Conservation (phyloP, 2,797 vertebrate genomes). For the Acropternis orthonyx region DNA sequence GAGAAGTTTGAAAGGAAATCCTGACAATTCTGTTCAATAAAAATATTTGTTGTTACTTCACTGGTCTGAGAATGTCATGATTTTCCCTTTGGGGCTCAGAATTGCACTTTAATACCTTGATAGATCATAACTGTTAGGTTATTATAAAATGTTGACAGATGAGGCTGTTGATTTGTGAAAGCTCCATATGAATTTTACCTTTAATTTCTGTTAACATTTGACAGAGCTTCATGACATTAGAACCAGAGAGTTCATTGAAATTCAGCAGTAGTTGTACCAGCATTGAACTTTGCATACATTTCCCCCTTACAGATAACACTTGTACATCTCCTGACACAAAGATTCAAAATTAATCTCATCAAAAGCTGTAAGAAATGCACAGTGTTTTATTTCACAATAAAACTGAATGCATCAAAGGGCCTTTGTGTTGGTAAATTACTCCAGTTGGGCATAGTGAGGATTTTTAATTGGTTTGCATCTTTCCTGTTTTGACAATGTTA, state of each 20-base stretch:
- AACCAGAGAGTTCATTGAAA: conserved; percentile 74
- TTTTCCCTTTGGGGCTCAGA: conserved; percentile 63
- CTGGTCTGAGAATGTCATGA: conserved; percentile 57
- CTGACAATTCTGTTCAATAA: conserved; percentile 66
- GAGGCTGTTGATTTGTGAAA: conserved; percentile 71
- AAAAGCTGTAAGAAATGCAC: conserved; percentile 54
- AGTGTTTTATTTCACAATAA: conserved; percentile 69
- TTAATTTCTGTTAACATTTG: conserved; percentile 77
- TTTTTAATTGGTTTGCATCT: conserved; percentile 70
- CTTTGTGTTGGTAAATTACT: conserved; percentile 54
- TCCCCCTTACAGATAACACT: conserved; percentile 71
- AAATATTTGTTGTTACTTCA: conserved; percentile 71
- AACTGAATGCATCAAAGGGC: conserved; percentile 41
- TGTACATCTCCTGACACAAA: conserved; percentile 72
- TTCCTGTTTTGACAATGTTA: conserved; percentile 46
- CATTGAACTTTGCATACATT: conserved; percentile 48
- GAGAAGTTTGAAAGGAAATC: conserved; percentile 63
- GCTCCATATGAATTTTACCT: conserved; percentile 72
- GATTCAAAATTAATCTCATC: conserved; percentile 68
- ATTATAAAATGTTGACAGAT: conserved; percentile 75
- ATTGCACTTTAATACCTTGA: conserved; percentile 60
- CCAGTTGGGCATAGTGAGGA: conserved; percentile 31
- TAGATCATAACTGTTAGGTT: conserved; percentile 68
- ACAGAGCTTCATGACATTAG: conserved; percentile 73
- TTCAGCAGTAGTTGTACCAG: conserved; percentile 51